Conservation (phyloP, 2,113 vertebrate genomes). For the Astatoreochromis straeleni region DNA sequence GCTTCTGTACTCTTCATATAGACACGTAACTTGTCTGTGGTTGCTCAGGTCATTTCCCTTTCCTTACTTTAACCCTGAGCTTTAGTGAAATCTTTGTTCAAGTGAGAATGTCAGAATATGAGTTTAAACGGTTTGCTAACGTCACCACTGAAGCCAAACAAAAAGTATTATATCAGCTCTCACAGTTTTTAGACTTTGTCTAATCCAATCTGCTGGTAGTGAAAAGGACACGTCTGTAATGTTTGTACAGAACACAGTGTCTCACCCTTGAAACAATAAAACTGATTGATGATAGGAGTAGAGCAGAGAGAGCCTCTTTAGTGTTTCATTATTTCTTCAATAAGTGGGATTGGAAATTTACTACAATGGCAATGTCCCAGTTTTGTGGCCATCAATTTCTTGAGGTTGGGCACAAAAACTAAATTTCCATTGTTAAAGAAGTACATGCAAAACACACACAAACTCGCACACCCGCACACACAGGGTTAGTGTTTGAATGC, state of each 20-base stretch:
- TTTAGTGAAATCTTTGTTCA: background rate
- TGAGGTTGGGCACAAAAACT: conserved; percentile 50
- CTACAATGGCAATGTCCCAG: conserved; percentile 32
- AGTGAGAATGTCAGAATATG: background rate
- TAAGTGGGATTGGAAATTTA: conserved; percentile 57
- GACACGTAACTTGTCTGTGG: background rate
- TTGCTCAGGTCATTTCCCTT: background rate
- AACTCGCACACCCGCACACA: background rate
- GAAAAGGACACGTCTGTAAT: background rate
- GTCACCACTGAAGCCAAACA: background rate
- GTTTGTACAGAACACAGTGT: background rate
- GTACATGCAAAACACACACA: conserved; percentile 27
- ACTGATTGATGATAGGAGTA: conserved; percentile 24
- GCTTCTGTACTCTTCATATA: background rate
- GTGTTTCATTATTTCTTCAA: conserved; percentile 47
- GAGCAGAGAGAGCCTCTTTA: conserved; percentile 18
- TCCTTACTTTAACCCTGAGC: background rate
- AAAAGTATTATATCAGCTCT: background rate
- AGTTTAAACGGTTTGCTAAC: background rate
- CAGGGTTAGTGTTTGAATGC: background rate
- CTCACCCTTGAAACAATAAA: conserved; percentile 22
- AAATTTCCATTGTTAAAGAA: conserved; percentile 67
- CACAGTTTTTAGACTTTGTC: background rate
- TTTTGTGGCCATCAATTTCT: conserved; percentile 54
- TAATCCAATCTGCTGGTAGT: background rate